A percentile compares a stretch with the other conserved stretches of the same genome.
Evolutionary conservation across 1,140 invertebrate species (phyloP).

Genomic region (Zaprionus capensis): DNA sequence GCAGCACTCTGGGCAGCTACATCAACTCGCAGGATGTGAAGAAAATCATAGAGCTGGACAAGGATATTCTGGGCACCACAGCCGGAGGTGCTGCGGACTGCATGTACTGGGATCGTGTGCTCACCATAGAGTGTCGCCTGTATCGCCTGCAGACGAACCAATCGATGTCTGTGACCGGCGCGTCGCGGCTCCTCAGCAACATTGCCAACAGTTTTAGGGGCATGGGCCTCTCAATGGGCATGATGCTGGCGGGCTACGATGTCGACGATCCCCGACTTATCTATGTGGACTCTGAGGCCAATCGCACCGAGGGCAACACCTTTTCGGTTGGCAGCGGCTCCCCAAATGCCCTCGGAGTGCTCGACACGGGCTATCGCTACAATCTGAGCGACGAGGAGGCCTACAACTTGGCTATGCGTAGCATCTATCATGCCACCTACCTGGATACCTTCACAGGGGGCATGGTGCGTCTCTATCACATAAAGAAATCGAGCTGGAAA

Average conservation of each 20-base stretch:
- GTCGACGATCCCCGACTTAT: slow-evolving; percentile 97
- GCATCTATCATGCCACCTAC: slow-evolving; percentile 98
- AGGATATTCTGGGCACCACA: slow-evolving; percentile 87
- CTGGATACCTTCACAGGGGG: slow-evolving; percentile 83
- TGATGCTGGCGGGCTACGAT: slow-evolving; percentile 99
- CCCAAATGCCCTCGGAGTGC: slow-evolving; percentile 96
- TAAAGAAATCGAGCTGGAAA: background rate
- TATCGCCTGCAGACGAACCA: slow-evolving; percentile 91
- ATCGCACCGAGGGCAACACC: slow-evolving; percentile 93
- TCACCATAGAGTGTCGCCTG: slow-evolving; percentile 96
- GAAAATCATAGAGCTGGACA: slow-evolving; percentile 98
- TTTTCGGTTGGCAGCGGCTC: slow-evolving; percentile 99
- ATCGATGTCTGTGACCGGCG: slow-evolving; percentile 94
- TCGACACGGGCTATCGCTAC: slow-evolving; percentile 94
- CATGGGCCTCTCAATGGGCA: slow-evolving; percentile 92
- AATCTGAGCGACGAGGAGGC: slow-evolving; percentile 96
- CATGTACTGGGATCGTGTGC: slow-evolving; percentile 97
- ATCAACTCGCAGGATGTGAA: slow-evolving; percentile 97
- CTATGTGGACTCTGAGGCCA: slow-evolving; percentile 97
- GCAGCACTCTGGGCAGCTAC: slow-evolving; percentile 96
- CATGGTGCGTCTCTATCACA: background rate
- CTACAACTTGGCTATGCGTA: slow-evolving; percentile 93
- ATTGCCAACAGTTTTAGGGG: slow-evolving; percentile 98
- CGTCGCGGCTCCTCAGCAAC: slow-evolving; percentile 98
- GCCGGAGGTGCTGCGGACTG: slow-evolving; percentile 96